phyloP scores from a whole-genome alignment of 2,888 invertebrate species.

The Octodonta nipae region DNA sequence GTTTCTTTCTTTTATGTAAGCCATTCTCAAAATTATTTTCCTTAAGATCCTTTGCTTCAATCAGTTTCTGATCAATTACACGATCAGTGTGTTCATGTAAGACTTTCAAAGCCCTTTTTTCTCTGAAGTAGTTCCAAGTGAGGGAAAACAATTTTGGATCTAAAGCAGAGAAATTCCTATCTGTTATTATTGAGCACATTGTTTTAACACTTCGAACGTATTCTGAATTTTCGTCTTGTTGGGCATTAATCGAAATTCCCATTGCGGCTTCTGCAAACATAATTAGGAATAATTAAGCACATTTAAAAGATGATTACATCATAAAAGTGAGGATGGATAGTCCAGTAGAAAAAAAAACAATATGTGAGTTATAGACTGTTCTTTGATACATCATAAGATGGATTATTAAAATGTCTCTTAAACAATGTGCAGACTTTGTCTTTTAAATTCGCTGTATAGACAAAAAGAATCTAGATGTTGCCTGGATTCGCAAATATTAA shows the following conservation, averaged over 20 bases:
- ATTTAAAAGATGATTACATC: too few relatives aligned
- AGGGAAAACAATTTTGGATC: slow-evolving; percentile 37
- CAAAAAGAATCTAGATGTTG: too few relatives aligned
- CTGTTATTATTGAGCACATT: slow-evolving; percentile 20
- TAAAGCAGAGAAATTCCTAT: slow-evolving; percentile 28
- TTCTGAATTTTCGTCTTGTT: slow-evolving; percentile 50
- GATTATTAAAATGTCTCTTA: too few relatives aligned
- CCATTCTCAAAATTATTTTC: neutral
- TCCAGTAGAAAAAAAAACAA: too few relatives aligned
- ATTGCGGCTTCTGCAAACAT: slow-evolving; percentile 70
- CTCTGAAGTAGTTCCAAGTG: slow-evolving; percentile 44
- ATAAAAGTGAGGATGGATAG: too few relatives aligned
- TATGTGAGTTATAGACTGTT: too few relatives aligned
- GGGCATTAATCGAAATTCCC: slow-evolving; percentile 63
- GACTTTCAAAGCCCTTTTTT: slow-evolving; percentile 36
- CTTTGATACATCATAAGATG: too few relatives aligned
- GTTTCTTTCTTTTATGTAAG: neutral
- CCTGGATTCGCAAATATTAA: too few relatives aligned
- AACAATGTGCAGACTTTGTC: too few relatives aligned
- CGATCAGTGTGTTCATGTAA: slow-evolving; percentile 43
- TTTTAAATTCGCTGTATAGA: too few relatives aligned
- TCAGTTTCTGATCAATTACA: slow-evolving; percentile 32
- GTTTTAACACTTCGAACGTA: slow-evolving; percentile 59
- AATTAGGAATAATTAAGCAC: too few relatives aligned
- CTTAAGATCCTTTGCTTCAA: neutral